Conservation (phyloP, 2,888 invertebrate species). For the Harpalus rubripes region DNA sequence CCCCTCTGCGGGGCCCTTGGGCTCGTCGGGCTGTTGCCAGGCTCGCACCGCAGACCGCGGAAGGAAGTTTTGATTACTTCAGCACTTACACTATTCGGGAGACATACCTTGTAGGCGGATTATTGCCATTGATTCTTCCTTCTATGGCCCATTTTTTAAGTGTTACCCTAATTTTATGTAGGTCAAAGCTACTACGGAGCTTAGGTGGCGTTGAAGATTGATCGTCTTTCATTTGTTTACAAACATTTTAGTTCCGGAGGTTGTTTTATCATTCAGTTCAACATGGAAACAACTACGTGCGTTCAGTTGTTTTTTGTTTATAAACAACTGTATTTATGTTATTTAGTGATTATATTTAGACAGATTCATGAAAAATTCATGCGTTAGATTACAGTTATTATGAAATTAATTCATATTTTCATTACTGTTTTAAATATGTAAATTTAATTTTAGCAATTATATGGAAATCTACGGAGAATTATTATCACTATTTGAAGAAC, state of each 20-base stretch:
- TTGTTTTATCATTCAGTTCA: constrained; percentile 34
- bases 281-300: constrained; percentile 25
- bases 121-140: constrained; percentile 65
- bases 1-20: constrained; percentile 54
- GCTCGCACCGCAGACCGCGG: constrained; percentile 71
- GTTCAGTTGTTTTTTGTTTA: constrained; percentile 2
- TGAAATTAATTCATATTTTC: not conserved
- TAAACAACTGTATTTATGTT: constrained; percentile 29
- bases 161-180: constrained; percentile 64
- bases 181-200: constrained; percentile 65
- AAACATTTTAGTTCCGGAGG: constrained; percentile 42
- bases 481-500: constrained; percentile 30
- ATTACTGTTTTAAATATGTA: too few species aligned
- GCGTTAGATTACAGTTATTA: not conserved
- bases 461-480: constrained; percentile 13
- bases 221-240: constrained; percentile 64
- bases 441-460: not conserved
- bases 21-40: constrained; percentile 75
- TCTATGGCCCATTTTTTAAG: constrained; percentile 63
- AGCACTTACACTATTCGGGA: constrained; percentile 57
- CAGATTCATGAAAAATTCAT: constrained; percentile 15
- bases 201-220: constrained; percentile 33
- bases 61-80: constrained; percentile 74
- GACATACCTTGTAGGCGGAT: constrained; percentile 57
- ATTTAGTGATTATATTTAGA: not conserved